These are phyloP conservation scores for Pseudochirops corinnae DNA, from an alignment of 2,797 vertebrate genomes.

Conservation along the genomic window DNA sequence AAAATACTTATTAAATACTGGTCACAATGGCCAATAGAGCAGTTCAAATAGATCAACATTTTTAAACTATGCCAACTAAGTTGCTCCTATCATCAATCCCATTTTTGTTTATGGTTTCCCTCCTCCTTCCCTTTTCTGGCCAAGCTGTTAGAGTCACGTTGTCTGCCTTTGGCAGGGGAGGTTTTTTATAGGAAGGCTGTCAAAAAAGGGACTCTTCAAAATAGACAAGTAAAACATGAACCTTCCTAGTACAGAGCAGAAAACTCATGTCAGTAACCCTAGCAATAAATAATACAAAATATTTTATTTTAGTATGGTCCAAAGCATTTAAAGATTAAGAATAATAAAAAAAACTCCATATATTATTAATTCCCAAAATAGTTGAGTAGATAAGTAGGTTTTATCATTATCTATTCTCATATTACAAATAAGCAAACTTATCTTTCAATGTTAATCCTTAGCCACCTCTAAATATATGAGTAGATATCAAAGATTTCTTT, in stretches of 20 bases:
- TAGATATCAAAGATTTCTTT: constrained; percentile 41
- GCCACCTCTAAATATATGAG: constrained; percentile 35
- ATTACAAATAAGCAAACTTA: constrained; percentile 26
- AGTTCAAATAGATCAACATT: constrained; percentile 55
- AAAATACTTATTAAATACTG: neutral
- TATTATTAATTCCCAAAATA: neutral
- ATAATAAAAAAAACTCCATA: neutral
- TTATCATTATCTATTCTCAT: neutral
- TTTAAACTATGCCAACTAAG: constrained; percentile 31
- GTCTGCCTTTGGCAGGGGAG: neutral
- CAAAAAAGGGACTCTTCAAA: constrained; percentile 21
- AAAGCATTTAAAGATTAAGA: constrained; percentile 1
- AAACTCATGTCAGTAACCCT: neutral
- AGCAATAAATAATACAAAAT: constrained; percentile 10
- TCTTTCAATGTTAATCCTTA: neutral
- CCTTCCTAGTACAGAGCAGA: constrained; percentile 27
- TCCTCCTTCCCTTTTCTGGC: constrained; percentile 47
- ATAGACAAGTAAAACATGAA: neutral
- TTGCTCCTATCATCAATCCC: constrained; percentile 17
- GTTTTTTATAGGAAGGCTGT: constrained; percentile 7
- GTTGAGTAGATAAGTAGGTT: neutral
- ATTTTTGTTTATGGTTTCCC: constrained; percentile 49
- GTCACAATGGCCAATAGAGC: constrained; percentile 6
- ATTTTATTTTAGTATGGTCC: neutral
- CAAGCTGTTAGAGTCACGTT: constrained; percentile 27